Evolutionary conservation across 1,140 invertebrate species (phyloP).

Genomic region (Dendrolimus punctatus): DNA sequence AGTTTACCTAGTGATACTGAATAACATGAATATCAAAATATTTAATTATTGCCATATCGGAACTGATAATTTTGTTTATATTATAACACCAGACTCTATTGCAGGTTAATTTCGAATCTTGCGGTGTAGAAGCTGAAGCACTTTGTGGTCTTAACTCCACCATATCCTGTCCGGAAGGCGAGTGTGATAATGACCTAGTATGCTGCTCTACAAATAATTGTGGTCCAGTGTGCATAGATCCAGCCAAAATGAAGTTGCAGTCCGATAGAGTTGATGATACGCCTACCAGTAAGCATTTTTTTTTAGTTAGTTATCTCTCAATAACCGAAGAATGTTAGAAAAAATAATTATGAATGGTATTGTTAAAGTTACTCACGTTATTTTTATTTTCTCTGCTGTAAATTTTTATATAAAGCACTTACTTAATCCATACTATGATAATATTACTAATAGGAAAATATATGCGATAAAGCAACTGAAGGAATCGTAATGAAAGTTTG

Average conservation of each 20-base stretch:
- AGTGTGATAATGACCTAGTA: constrained; percentile 45
- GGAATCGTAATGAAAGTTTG: too few species aligned
- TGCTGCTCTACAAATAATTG: constrained; percentile 59
- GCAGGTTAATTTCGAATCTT: constrained; percentile 51
- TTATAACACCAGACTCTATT: constrained; percentile 1
- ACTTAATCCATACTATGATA: too few species aligned
- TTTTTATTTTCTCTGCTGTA: too few species aligned
- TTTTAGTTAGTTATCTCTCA: not conserved
- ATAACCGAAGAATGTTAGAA: too few species aligned
- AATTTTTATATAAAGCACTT: too few species aligned
- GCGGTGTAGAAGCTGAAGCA: constrained; percentile 46
- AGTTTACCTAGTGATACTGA: too few species aligned
- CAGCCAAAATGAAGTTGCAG: constrained; percentile 50
- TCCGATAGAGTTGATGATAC: constrained; percentile 62
- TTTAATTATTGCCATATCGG: not conserved
- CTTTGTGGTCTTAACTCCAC: constrained; percentile 57
- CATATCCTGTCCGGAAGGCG: constrained; percentile 44
- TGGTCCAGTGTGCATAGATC: constrained; percentile 58
- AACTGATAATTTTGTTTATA: not conserved
- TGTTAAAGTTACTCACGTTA: too few species aligned
- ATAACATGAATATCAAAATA: too few species aligned
- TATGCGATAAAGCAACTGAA: too few species aligned
- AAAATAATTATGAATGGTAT: too few species aligned
- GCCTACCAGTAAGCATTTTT: constrained; percentile 75
- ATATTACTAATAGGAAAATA: too few species aligned